Base-by-base conservation (phyloP, 2,113 vertebrate species). In the Pholis gunnellus region DNA sequence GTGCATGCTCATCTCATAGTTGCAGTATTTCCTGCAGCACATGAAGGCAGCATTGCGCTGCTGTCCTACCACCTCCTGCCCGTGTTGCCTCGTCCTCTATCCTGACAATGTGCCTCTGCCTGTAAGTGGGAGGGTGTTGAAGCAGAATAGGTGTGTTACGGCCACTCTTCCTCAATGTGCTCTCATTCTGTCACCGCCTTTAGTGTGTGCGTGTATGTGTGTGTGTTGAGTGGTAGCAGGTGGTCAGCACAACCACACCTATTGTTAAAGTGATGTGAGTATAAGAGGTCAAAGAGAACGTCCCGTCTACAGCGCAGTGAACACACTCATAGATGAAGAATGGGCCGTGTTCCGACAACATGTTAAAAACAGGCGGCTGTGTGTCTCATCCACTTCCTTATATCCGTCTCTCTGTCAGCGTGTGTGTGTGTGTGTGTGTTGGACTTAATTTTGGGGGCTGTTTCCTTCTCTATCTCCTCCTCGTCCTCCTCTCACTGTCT, bases 181-280 rank as follows among this genome's bases (percentile, higher is more conserved):
- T 91, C 93, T 81, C 87, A 90, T 91, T 94, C 89, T 91, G 92
- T 91, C 88, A 88, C 42, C 5, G 59, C 71, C 79, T 68, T 82
- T 42, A 65, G 68, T 46, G 73, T 64, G 63, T 42, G 70, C 40
- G 54, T 61, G 74, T 40, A n/a, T 48, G 40, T 69, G 57, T 72
- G 46, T 70, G 71, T 38, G 42, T 60, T 34, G 4, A n/a, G 25
- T 78, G 64, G 89, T 46, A 84, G 85, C 83, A 91, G 90, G 85
- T 90, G 90, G 80, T 87, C 78, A 78, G 42, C 72, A 69, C 54
- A 86, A 50, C 77, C 71, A 67, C 77, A 91, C 84, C 83, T 91
- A 86, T 83, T 87, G 72, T 74, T 83, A 85, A 83, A 77, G 59
- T 66, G 86, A 89, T 72, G 71, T n/a, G 54, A 68, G 65, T 65